These are phyloP conservation scores for Phaedon cochleariae DNA, from an alignment of 2,888 invertebrate species.

Conservation along the genomic window DNA sequence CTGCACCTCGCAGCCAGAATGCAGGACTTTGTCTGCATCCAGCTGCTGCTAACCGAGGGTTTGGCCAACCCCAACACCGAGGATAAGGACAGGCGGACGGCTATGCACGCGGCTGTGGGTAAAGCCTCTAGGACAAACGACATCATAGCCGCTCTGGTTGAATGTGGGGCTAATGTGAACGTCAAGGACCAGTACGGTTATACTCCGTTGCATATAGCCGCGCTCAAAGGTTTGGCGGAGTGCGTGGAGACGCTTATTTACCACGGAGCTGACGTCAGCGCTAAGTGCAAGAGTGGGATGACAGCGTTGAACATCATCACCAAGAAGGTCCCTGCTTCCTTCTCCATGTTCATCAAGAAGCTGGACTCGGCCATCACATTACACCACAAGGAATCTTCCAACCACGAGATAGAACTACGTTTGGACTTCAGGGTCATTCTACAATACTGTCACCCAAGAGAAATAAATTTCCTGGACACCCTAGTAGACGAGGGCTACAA, in stretches of 20 bases:
- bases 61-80: slow-evolving; percentile 81
- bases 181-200: slow-evolving; percentile 86
- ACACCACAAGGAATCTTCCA: slow-evolving; percentile 78
- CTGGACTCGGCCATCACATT: slow-evolving; percentile 82
- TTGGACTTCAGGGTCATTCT: slow-evolving; percentile 83
- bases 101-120: slow-evolving; percentile 83
- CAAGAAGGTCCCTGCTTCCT: slow-evolving; percentile 84
- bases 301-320: slow-evolving; percentile 86
- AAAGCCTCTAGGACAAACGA: slow-evolving; percentile 82
- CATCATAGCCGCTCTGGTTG: slow-evolving; percentile 79
- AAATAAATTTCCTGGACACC: slow-evolving; percentile 86
- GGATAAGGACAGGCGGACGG: slow-evolving; percentile 82
- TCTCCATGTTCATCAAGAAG: slow-evolving; percentile 83
- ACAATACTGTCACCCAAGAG: slow-evolving; percentile 83
- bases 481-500: slow-evolving; percentile 91
- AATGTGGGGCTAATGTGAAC: slow-evolving; percentile 84
- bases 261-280: slow-evolving; percentile 88
- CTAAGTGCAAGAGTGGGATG: slow-evolving; percentile 85
- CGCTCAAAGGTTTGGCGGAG: slow-evolving; percentile 82
- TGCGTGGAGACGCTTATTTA: slow-evolving; percentile 86
- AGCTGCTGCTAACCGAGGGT: slow-evolving; percentile 69
- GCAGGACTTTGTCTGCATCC: slow-evolving; percentile 81
- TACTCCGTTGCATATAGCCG: slow-evolving; percentile 85
- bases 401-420: slow-evolving; percentile 82
- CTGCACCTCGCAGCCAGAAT: slow-evolving; percentile 84